Base-by-base conservation (phyloP, 2,797 vertebrate genomes). In the Nothura maculosa region DNA sequence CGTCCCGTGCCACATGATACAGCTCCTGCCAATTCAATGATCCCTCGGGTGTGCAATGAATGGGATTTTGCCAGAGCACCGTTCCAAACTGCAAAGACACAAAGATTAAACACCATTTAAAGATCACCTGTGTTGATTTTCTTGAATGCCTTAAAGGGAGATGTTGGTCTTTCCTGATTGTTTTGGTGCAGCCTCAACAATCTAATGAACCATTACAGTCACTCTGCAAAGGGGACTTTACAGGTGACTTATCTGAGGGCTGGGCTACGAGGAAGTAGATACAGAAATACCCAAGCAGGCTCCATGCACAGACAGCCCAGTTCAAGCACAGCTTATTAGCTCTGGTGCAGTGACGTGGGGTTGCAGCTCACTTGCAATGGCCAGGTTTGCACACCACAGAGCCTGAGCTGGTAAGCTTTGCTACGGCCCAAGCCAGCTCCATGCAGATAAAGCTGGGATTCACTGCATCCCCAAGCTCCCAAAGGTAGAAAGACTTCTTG, bases 1-100 rank as follows among this genome's bases (percentile, higher is more conserved):
- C 98, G 97, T 61, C 98, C 98, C 0, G 99, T 99, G 96, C 98
- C 98, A 96, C 99, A 99, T 10, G 97, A 96, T 95, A 99, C 98
- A 61, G 97, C 97, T 81, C 98, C 98, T 12, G 98, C 98, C 92
- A 99, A 91, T 73, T 99, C 98, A 25, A 99, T 81, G n/a, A 99
- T 82, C 6, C 98, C 98, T 96, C 99, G 98, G 50, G 96, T 96
- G 67, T 94, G 96, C 58, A 97, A 70, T 1, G 92, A 93, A 60
- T 97, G 96, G 28, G 94, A 68, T 90, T 94, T 97, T 32, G 87
- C 97, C 70, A 70, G 48, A 81, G 60, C 72, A 55, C 38, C 77
- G 85, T 83, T 81, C 94, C 95, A 95, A 81, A 94, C 96, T 97
- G 93, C 79, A 93, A 93, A 94, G 90, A 92, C 43, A 73, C 9